A percentile compares a stretch with the other conserved stretches of the same genome.
Evolutionary conservation across 2,888 invertebrate species (phyloP).

Genomic region (Callosobruchus maculatus): DNA sequence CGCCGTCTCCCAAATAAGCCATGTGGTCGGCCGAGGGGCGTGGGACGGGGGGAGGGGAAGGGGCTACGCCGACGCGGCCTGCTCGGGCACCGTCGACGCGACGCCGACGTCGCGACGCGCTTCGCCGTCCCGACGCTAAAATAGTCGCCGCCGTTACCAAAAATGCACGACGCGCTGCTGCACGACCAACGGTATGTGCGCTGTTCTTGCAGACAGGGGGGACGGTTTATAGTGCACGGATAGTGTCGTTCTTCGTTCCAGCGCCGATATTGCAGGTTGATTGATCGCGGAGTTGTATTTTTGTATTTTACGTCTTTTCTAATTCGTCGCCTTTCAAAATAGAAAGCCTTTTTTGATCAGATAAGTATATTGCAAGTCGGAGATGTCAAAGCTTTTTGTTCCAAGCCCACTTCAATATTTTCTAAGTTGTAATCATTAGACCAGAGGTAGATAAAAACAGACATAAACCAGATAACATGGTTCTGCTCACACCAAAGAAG

Average conservation of each 20-base stretch:
- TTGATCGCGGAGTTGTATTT: too few species aligned
- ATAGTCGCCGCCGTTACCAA: background rate
- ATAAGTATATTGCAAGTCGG: too few species aligned
- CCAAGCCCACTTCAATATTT: too few species aligned
- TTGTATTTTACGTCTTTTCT: too few species aligned
- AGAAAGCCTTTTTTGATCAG: too few species aligned
- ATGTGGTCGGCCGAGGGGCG: conserved; percentile 35
- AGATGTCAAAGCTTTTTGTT: too few species aligned
- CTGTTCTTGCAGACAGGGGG: background rate
- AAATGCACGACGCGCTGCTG: background rate
- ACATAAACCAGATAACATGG: too few species aligned
- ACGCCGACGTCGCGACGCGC: background rate
- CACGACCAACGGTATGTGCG: background rate
- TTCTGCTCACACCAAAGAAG: too few species aligned
- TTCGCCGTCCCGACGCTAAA: background rate
- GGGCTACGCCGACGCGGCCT: background rate
- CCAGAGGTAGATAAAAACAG: too few species aligned
- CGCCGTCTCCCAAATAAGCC: conserved; percentile 49
- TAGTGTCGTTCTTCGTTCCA: background rate
- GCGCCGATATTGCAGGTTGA: background rate
- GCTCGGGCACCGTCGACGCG: background rate
- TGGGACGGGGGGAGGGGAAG: conserved; percentile 17
- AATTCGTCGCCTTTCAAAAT: too few species aligned
- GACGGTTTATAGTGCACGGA: background rate
- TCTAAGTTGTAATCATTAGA: too few species aligned